A percentile compares a stretch with the other conserved stretches of the same genome.
Conservation (phyloP, 2,888 invertebrate genomes). For the Lycocerus yunnanus region DNA sequence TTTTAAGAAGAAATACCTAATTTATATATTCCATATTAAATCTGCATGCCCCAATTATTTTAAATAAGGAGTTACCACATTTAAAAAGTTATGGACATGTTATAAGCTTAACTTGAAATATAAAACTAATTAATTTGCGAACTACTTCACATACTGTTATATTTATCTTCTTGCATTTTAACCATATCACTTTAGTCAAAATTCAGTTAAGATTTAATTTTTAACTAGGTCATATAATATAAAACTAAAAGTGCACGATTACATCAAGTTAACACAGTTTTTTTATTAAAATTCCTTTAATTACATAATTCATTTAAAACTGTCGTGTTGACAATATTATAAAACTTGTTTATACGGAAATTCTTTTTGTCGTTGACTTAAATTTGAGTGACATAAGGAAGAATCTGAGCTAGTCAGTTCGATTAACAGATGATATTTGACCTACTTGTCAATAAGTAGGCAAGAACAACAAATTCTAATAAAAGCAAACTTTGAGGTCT, state of each 20-base stretch:
- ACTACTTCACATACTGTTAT: neutral
- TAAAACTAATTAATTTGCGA: neutral
- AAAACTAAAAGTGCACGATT: neutral
- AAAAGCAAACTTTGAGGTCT: constrained; percentile 7
- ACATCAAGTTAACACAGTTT: neutral
- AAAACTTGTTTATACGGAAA: neutral
- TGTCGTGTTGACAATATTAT: neutral
- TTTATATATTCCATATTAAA: neutral
- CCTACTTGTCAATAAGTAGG: constrained; percentile 13
- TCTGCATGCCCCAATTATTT: neutral
- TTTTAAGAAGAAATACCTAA: neutral
- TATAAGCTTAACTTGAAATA: neutral
- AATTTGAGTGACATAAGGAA: neutral
- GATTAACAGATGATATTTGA: constrained; percentile 17
- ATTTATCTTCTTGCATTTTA: neutral
- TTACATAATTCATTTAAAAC: neutral
- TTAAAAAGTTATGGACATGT: neutral
- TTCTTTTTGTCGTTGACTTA: neutral
- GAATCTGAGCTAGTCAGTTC: constrained; percentile 4
- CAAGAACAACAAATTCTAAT: constrained; percentile 15
- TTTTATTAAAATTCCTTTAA: neutral
- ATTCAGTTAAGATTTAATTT: neutral
- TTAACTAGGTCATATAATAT: neutral
- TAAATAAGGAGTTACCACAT: neutral
- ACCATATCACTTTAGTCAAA: neutral